A percentile compares a stretch with the other conserved stretches of the same genome.
These are phyloP conservation scores for Rana temporaria DNA, from an alignment of 2,113 vertebrate genomes.

Conservation along the genomic window DNA sequence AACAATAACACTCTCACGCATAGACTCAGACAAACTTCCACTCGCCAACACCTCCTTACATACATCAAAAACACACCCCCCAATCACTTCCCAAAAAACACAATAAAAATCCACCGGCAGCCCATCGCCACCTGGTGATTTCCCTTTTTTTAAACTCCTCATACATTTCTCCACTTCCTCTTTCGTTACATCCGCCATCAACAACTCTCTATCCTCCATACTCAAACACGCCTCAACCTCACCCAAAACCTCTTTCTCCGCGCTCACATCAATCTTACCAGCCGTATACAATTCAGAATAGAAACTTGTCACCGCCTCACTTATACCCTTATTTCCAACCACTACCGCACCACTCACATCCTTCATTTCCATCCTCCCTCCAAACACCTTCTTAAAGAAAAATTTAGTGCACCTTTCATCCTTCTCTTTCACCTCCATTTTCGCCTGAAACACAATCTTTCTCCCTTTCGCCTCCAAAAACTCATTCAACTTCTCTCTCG, in stretches of 20 bases:
- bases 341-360: too few species aligned
- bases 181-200: too few species aligned
- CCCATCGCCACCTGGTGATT: background rate
- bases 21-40: background rate
- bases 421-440: background rate
- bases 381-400: constrained; percentile 7
- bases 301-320: background rate
- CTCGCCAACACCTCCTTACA: background rate
- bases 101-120: background rate
- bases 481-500: background rate
- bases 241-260: background rate
- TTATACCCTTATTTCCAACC: background rate
- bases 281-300: background rate
- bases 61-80: background rate
- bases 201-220: background rate
- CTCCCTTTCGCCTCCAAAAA: background rate
- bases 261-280: too few species aligned
- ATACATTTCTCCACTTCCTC: background rate
- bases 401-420: background rate
- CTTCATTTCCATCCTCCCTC: background rate
- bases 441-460: background rate
- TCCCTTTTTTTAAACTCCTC: too few species aligned
- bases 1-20: background rate
- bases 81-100: background rate
- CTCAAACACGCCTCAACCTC: too few species aligned